These are phyloP conservation scores for Acronicta psi DNA, from an alignment of 2,888 invertebrate species.

Conservation along the genomic window DNA sequence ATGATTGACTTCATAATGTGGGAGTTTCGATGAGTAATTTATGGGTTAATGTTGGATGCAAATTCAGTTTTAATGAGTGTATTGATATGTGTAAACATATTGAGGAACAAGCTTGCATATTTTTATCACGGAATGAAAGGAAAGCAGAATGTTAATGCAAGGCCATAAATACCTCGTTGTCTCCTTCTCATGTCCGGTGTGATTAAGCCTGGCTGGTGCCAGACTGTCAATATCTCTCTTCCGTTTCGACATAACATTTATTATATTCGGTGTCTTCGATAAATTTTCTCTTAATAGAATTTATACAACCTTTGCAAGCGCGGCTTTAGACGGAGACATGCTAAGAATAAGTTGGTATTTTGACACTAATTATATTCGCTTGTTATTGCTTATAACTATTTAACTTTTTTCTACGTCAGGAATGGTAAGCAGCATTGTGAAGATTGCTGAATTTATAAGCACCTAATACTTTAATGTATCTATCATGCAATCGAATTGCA, in stretches of 20 bases:
- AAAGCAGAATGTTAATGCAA: constrained; percentile 34
- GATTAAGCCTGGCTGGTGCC: constrained; percentile 25
- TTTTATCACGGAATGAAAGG: constrained; percentile 28
- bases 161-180: constrained; percentile 32
- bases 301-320: constrained; percentile 26
- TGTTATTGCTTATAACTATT: constrained; percentile 20
- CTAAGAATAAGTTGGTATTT: constrained; percentile 38
- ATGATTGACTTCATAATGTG: constrained; percentile 57
- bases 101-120: constrained; percentile 32
- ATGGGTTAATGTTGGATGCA: constrained; percentile 43
- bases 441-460: too few species aligned
- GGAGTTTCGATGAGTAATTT: constrained; percentile 51
- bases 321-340: constrained; percentile 21
- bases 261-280: background rate
- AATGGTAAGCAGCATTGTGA: too few species aligned
- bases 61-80: constrained; percentile 46
- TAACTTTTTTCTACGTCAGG: too few species aligned
- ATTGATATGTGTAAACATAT: constrained; percentile 41
- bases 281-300: constrained; percentile 18
- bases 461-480: too few species aligned
- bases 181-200: constrained; percentile 39
- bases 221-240: constrained; percentile 23
- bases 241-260: background rate
- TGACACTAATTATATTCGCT: constrained; percentile 34
- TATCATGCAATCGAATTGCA: too few species aligned